These are phyloP conservation scores for Heliconius erato DNA, from an alignment of 2,888 invertebrate genomes.

Conservation along the genomic window DNA sequence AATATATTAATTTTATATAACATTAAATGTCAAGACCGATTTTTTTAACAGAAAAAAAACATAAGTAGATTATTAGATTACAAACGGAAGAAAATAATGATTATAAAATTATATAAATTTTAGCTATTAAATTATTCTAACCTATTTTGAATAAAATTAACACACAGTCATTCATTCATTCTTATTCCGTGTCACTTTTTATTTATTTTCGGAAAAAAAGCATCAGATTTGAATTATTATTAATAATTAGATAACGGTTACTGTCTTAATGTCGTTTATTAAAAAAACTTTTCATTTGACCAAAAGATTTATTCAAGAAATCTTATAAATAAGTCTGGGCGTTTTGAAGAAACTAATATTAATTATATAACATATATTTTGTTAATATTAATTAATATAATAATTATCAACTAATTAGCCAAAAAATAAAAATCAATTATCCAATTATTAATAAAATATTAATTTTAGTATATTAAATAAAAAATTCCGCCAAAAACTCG, in stretches of 20 bases:
- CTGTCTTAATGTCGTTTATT: constrained; percentile 20
- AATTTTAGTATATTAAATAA: background rate
- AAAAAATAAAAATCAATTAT: constrained; percentile 42
- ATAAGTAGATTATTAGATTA: background rate
- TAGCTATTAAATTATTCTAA: constrained; percentile 26
- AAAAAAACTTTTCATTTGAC: constrained; percentile 41
- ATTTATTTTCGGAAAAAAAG: background rate
- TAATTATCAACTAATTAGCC: constrained; percentile 36
- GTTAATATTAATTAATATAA: constrained; percentile 22
- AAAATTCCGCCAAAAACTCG: constrained; percentile 28
- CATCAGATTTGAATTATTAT: constrained; percentile 11
- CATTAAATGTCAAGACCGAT: constrained; percentile 20
- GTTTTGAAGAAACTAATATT: constrained; percentile 5
- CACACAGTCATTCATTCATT: constrained; percentile 16
- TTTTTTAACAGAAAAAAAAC: background rate
- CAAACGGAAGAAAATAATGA: background rate
- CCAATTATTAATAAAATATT: constrained; percentile 35
- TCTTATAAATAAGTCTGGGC: constrained; percentile 11
- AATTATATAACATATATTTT: constrained; percentile 17
- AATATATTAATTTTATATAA: constrained; percentile 9
- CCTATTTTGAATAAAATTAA: constrained; percentile 23
- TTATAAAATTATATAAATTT: constrained; percentile 6
- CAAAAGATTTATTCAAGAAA: constrained; percentile 36
- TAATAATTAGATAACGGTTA: constrained; percentile 49
- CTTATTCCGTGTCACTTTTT: constrained; percentile 21